Base-by-base conservation (phyloP, 2,888 invertebrate species). In the Athalia circularis region DNA sequence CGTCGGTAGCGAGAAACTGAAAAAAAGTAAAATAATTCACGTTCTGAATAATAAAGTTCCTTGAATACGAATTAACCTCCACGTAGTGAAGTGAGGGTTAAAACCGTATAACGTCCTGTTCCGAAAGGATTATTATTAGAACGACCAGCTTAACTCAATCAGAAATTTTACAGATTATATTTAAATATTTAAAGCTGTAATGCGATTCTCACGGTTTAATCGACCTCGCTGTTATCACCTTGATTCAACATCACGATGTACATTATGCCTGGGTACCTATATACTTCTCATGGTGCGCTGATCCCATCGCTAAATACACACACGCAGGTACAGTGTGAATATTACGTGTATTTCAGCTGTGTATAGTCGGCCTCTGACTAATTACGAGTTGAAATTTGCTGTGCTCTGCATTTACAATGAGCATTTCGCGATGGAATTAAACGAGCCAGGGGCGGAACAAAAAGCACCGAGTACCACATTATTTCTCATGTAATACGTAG, bases 41-140 rank as follows among this genome's bases (percentile, higher is more conserved):
- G 50, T 50, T 7, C 67, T 67, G 67, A 50, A 50, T 67, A 67
- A 67, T 50, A 50, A 9, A 50, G 47, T 45, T 50, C 50, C 15
- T 50, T 3, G 15, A 50, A 67, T 67, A 50, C 5, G 4, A 67
- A 50, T 50, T 47, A 50, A 50, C 48, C 50, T 50, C 47, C 29
- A 29, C 29, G 2, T 29, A 2, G 29, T 2, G 47, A n/a, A 54
- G 50, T 15, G n/a, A n/a, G 48, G 67, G 47, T 67, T 67, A 50
- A 67, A 67, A 67, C 6, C 13, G 50, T 50, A n/a, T n/a, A 67
- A 7, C 5, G 4, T 8, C 15, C 6, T 48, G 5, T n/a, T 50
- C 67, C 7, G 3, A 13, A 50, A 50, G 67, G 7, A 11, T 50
- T 50, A 4, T 7, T 29, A 13, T 67, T 15, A n/a, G 6, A 50